These are phyloP conservation scores for Melolontha melolontha DNA, from an alignment of 2,888 invertebrate genomes.

Conservation along the genomic window DNA sequence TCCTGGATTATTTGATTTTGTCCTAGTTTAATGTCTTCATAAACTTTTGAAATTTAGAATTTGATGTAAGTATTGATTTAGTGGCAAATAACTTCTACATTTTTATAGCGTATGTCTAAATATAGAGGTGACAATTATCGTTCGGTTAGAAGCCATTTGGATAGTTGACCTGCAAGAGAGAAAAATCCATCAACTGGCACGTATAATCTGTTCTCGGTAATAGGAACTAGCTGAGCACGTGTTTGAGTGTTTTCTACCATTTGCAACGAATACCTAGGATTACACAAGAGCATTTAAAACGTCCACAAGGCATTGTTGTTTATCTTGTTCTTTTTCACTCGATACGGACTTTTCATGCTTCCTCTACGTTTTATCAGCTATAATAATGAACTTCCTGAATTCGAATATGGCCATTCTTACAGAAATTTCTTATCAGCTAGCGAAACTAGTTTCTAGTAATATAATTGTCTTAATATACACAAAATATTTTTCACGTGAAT, in stretches of 20 bases:
- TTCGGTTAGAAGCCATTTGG: conserved; percentile 43
- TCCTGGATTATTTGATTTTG: conserved; percentile 1
- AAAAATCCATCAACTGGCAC: conserved; percentile 37
- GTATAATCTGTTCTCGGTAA: conserved; percentile 38
- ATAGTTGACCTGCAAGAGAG: conserved; percentile 41
- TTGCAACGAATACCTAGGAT: conserved; percentile 17
- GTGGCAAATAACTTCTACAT: conserved; percentile 20
- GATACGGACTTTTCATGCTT: neutral
- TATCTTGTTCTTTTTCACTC: conserved; percentile 1
- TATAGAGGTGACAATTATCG: conserved; percentile 44
- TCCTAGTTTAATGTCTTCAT: conserved; percentile 30
- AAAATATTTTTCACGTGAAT: too few relatives aligned
- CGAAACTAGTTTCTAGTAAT: too few relatives aligned
- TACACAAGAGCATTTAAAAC: conserved; percentile 10
- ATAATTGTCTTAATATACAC: too few relatives aligned
- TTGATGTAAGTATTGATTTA: conserved; percentile 27
- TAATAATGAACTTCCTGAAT: too few relatives aligned
- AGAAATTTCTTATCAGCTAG: too few relatives aligned
- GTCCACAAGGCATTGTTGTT: conserved; percentile 24
- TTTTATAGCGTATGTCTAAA: conserved; percentile 36
- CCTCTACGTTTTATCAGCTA: too few relatives aligned
- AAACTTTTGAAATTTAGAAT: conserved; percentile 11
- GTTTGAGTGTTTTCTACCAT: conserved; percentile 29
- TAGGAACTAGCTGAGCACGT: conserved; percentile 41
- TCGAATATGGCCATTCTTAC: too few relatives aligned